Evolutionary conservation across 2,113 vertebrate species (phyloP).

Genomic region (Dasyornis broadbenti): DNA sequence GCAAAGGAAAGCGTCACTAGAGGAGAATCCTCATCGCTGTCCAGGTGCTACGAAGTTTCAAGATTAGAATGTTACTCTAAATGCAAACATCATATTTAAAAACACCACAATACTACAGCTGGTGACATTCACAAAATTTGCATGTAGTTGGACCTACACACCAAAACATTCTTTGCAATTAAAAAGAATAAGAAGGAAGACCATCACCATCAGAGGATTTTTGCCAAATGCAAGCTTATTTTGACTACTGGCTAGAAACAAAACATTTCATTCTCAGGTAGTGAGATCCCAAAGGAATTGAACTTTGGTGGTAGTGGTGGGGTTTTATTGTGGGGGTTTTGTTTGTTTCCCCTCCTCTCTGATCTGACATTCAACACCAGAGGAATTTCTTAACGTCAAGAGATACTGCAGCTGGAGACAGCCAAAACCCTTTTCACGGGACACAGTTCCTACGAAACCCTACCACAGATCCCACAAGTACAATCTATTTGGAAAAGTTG

Average conservation of each 20-base stretch:
- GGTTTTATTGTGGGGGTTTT: not conserved
- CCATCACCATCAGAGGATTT: not conserved
- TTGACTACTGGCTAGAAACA: not conserved
- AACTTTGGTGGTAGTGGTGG: not conserved
- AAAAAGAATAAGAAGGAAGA: not conserved
- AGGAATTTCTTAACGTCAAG: not conserved
- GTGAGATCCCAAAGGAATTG: not conserved
- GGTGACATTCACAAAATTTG: not conserved
- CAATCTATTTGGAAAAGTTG: not conserved
- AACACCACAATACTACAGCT: not conserved
- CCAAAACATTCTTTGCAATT: not conserved
- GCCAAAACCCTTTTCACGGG: not conserved
- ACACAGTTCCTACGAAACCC: not conserved
- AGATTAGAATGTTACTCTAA: not conserved
- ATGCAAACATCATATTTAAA: not conserved
- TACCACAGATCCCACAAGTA: not conserved
- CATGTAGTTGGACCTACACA: not conserved
- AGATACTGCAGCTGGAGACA: not conserved
- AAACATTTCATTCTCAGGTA: not conserved
- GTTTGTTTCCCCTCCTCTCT: not conserved
- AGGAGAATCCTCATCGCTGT: slow-evolving; percentile 90
- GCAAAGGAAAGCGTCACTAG: slow-evolving; percentile 93
- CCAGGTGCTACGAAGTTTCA: slow-evolving; percentile 76
- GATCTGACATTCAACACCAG: not conserved
- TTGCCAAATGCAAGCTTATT: not conserved